Evolutionary conservation across 2,797 vertebrate genomes (phyloP), one percentile per base, ranked within the genome.

Genomic region (Paramormyrops hopkinsi): DNA sequence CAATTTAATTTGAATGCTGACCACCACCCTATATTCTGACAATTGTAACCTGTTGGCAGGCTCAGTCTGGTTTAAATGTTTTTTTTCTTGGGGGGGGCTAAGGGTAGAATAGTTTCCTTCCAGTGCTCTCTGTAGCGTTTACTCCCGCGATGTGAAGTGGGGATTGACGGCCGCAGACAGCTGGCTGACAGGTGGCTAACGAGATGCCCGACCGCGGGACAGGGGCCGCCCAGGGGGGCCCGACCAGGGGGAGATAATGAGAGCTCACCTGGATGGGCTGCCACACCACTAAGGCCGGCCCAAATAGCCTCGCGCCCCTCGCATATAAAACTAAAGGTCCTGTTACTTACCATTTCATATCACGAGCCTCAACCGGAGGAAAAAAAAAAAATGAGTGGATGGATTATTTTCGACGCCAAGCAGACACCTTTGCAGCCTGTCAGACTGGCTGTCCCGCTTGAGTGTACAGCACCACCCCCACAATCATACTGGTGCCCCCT

Each of bases 171-270:
- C 88, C 92, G 92, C 93, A 94, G 92, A 94, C 92, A 91, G 90
- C 92, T 88, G 88, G 92, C 93, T 94, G 94, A 95, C 94, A 95
- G 93, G 91, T 90, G 90, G 95, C 95, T 95, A 95, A 96, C 94
- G 93, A 95, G 94, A 92, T 91, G 89, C 90, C 91, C 92, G 91
- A 90, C 14, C 92, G 91, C 90, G 92, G 93, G 93, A 94, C 93
- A 92, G 89, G 92, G 91, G 90, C 91, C n/a, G 29, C 94, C 91
- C 93, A 92, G 92, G 90, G 90, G 92, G 89, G 90, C 51, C 54
- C 44, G 41, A 11, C 54, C 19, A 22, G 11, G 54, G 86, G 84
- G 59, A 86, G 46, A 17, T 51, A 89, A 89, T 62, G 85, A 50
- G 82, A 56, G 44, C 83, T 86, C 56, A 89, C 56, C 84, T 76